Percentiles rank a stretch among this genome's conserved stretches.
These are phyloP conservation scores for Platycercus adscitus DNA, from an alignment of 2,113 vertebrate genomes.

Conservation along the genomic window DNA sequence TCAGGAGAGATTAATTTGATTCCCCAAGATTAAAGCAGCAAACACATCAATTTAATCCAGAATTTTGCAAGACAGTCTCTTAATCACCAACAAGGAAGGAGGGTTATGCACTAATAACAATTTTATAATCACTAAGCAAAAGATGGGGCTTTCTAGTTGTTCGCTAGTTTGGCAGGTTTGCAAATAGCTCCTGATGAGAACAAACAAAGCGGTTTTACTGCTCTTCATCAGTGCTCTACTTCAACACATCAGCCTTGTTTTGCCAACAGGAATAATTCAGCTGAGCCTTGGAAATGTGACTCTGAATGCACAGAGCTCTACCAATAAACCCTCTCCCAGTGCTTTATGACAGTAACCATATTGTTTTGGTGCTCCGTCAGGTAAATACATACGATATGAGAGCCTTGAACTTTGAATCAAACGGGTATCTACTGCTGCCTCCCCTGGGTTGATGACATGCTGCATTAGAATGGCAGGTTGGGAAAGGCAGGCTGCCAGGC, in stretches of 20 bases:
- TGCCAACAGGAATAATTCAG: constrained; percentile 49
- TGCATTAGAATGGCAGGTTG: background rate
- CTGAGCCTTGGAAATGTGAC: background rate
- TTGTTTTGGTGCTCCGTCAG: background rate
- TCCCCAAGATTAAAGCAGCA: constrained; percentile 9
- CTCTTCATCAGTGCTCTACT: constrained; percentile 13
- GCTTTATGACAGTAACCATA: background rate
- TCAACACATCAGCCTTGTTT: constrained; percentile 24
- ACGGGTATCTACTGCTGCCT: background rate
- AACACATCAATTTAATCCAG: background rate
- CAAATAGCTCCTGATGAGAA: constrained; percentile 39
- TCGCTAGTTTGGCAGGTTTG: constrained; percentile 19
- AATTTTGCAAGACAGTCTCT: background rate
- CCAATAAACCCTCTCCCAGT: background rate
- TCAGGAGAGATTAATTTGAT: constrained; percentile 28
- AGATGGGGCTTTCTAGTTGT: background rate
- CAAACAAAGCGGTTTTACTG: constrained; percentile 29
- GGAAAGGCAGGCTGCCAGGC: background rate
- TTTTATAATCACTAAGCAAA: constrained; percentile 8
- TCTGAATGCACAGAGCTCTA: background rate
- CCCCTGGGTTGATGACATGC: background rate
- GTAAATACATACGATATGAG: background rate
- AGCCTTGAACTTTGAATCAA: constrained; percentile 6
- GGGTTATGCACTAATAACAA: background rate
- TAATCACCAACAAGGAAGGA: constrained; percentile 10